These are phyloP conservation scores for Paradoxurus hermaphroditus DNA, from an alignment of 2,113 vertebrate species.

Conservation along the genomic window DNA sequence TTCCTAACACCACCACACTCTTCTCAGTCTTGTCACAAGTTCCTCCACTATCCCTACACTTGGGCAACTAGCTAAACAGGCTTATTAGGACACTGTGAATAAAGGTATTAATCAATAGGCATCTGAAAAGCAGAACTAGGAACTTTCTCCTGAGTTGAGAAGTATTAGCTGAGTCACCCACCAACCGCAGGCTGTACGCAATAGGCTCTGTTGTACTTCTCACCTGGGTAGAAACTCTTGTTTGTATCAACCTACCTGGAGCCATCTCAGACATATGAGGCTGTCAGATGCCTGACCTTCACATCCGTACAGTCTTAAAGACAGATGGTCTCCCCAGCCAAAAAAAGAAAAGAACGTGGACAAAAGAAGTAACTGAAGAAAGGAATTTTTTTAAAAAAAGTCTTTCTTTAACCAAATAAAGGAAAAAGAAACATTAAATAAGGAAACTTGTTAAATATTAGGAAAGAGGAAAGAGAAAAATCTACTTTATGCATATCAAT, in stretches of 20 bases:
- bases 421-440: neutral
- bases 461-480: neutral
- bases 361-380: neutral
- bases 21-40: neutral
- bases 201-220: neutral
- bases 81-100: neutral
- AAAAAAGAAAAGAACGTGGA: neutral
- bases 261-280: neutral
- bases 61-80: neutral
- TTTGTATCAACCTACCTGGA: neutral
- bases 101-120: neutral
- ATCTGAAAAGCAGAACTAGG: neutral
- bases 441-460: neutral
- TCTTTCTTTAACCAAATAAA: neutral
- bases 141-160: neutral
- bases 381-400: neutral
- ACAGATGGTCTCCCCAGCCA: neutral
- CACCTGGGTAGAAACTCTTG: neutral
- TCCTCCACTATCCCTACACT: neutral
- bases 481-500: neutral
- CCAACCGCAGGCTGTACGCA: neutral
- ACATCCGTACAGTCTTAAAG: neutral
- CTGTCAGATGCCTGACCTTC: neutral
- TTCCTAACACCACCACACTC: neutral
- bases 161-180: neutral